Percentiles rank a stretch among this genome's conserved stretches.
These are phyloP conservation scores for Lepidotrigona ventralis DNA, from an alignment of 1,140 invertebrate genomes.

Conservation along the genomic window DNA sequence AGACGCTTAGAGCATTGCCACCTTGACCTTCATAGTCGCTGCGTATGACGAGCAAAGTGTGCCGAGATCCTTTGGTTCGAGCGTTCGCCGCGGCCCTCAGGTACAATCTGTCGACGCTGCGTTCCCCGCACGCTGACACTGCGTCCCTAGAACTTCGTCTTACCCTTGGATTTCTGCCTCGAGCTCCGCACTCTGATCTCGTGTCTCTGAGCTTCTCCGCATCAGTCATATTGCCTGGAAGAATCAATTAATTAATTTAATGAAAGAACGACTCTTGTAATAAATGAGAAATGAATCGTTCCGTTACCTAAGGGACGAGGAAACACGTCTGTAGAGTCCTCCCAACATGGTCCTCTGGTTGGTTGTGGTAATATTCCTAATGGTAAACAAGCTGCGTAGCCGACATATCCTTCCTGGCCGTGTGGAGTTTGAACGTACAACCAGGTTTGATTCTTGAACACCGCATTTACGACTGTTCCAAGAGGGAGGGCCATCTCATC, in stretches of 20 bases:
- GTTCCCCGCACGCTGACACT: constrained; percentile 82
- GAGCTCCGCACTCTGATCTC: constrained; percentile 78
- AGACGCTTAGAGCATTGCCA: constrained; percentile 82
- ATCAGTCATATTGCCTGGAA: constrained; percentile 86
- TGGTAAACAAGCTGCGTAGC: constrained; percentile 87
- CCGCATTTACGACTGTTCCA: constrained; percentile 91
- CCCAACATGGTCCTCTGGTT: constrained; percentile 86
- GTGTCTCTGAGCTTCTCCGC: constrained; percentile 83
- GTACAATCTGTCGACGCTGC: constrained; percentile 86
- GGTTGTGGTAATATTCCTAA: constrained; percentile 84
- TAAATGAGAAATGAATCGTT: background rate
- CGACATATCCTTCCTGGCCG: constrained; percentile 88
- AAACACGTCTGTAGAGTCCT: constrained; percentile 88
- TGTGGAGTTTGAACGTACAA: constrained; percentile 91
- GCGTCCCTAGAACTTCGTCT: constrained; percentile 77
- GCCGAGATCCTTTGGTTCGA: constrained; percentile 77
- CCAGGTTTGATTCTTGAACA: constrained; percentile 91
- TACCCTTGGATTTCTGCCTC: constrained; percentile 74
- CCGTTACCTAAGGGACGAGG: constrained; percentile 81
- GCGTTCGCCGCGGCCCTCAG: constrained; percentile 81
- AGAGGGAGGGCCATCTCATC: constrained; percentile 86
- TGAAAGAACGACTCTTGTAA: too few species aligned
- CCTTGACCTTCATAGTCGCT: constrained; percentile 82
- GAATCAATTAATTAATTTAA: background rate
- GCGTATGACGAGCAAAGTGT: constrained; percentile 85